phyloP scores from a whole-genome alignment of 2,797 vertebrate genomes.

The Acanthiza pusilla region DNA sequence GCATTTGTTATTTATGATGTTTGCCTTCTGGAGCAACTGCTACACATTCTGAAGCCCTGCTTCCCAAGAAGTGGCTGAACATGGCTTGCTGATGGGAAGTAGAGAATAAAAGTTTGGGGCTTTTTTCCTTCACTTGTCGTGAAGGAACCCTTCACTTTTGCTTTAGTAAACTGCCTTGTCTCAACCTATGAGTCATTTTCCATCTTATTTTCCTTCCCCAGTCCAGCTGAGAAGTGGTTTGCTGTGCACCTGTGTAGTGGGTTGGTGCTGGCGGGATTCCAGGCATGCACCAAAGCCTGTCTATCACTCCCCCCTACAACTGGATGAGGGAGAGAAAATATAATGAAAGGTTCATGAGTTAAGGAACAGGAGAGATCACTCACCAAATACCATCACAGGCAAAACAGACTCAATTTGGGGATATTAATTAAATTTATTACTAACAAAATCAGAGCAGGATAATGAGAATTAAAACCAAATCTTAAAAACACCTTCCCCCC shows the following conservation, averaged over 20 bases:
- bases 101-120: not conserved
- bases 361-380: not conserved
- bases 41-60: not conserved
- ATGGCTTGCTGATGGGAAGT: not conserved
- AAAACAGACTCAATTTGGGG: not conserved
- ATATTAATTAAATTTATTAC: not conserved
- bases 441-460: not conserved
- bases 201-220: not conserved
- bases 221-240: not conserved
- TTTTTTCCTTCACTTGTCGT: not conserved
- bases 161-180: not conserved
- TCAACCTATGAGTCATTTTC: not conserved
- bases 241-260: not conserved
- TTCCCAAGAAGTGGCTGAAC: not conserved
- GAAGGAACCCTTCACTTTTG: not conserved
- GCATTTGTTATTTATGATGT: not conserved
- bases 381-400: not conserved
- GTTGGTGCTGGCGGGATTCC: not conserved
- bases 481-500: not conserved
- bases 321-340: not conserved
- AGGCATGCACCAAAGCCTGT: not conserved
- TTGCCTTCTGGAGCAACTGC: not conserved
- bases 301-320: not conserved
- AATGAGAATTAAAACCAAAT: not conserved
- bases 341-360: not conserved